Conservation (phyloP, 2,888 invertebrate species). For the Eutolmus rufibarbis region DNA sequence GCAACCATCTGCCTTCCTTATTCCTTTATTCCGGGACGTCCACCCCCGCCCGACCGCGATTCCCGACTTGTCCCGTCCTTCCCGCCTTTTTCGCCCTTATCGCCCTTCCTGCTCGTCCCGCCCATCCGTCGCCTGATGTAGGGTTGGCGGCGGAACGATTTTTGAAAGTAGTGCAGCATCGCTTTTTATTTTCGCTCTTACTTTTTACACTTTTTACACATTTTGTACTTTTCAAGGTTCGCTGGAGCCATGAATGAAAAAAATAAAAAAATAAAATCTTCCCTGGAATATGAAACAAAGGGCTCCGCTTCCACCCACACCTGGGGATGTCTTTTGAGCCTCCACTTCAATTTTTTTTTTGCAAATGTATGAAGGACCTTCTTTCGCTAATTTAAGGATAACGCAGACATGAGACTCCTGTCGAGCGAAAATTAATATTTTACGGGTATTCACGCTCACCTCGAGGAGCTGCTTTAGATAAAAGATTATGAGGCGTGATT, state of each 20-base stretch:
- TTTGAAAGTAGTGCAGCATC: not conserved
- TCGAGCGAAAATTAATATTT: slow-evolving; percentile 7
- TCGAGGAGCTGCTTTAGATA: not conserved
- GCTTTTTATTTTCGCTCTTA: not conserved
- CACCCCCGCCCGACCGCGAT: not conserved
- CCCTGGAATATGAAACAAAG: slow-evolving; percentile 3
- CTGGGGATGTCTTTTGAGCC: not conserved
- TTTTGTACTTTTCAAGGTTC: slow-evolving; percentile 5
- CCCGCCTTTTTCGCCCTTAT: not conserved
- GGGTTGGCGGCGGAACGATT: not conserved
- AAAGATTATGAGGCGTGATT: slow-evolving; percentile 15
- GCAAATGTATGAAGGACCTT: slow-evolving; percentile 1
- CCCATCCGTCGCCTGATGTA: not conserved
- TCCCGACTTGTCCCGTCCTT: too few relatives aligned
- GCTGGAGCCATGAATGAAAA: not conserved
- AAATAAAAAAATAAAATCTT: not conserved
- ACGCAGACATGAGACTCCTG: not conserved
- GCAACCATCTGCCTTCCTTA: not conserved
- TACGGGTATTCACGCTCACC: not conserved
- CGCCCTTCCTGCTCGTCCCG: not conserved
- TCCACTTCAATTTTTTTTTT: not conserved
- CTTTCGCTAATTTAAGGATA: slow-evolving; percentile 21
- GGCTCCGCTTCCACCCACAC: not conserved
- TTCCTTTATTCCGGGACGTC: not conserved
- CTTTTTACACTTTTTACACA: not conserved